These are phyloP conservation scores for Falco concolor DNA, from an alignment of 2,797 vertebrate genomes.

Conservation along the genomic window DNA sequence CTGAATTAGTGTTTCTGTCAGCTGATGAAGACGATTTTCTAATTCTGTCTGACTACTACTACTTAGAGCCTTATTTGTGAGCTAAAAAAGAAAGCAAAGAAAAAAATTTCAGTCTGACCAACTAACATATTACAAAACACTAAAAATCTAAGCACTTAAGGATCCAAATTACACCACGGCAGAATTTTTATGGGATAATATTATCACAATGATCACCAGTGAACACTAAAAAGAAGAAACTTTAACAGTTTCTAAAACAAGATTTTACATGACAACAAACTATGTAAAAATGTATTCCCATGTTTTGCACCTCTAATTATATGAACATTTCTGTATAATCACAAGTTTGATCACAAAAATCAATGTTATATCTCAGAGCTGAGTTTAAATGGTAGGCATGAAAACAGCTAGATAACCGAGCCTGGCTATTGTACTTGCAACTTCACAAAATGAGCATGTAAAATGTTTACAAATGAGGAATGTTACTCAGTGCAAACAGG, in stretches of 20 bases:
- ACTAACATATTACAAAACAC: neutral
- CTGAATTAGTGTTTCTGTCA: slow-evolving; percentile 97
- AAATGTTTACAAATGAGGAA: neutral
- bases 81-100: slow-evolving; percentile 68
- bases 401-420: neutral
- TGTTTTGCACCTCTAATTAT: neutral
- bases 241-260: neutral
- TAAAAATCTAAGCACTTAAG: neutral
- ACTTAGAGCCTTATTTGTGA: slow-evolving; percentile 94
- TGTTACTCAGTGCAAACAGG: neutral
- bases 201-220: neutral
- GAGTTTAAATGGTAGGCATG: neutral
- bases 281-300: neutral
- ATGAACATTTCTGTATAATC: neutral
- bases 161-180: neutral
- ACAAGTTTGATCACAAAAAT: neutral
- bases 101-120: neutral
- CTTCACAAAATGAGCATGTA: neutral
- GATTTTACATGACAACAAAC: neutral
- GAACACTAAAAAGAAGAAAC: neutral
- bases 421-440: neutral
- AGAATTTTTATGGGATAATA: neutral
- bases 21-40: slow-evolving; percentile 93
- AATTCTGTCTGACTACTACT: slow-evolving; percentile 90
- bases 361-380: neutral